These are phyloP conservation scores for Sipha flava DNA, from an alignment of 1,140 invertebrate species.

Conservation along the genomic window DNA sequence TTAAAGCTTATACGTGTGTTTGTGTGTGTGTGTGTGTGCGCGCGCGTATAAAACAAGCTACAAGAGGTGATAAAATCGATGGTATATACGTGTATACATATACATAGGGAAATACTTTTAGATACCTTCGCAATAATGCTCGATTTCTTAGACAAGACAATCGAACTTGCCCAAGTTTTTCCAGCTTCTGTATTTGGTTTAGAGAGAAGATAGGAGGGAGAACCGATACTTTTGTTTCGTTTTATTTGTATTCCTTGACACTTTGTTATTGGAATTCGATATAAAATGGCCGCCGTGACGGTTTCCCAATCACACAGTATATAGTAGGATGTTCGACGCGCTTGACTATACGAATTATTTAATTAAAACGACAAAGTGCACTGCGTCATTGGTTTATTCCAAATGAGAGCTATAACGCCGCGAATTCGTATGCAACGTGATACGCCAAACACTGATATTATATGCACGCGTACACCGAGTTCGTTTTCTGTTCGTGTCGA, in stretches of 20 bases:
- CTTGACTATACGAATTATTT: neutral
- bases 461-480: too few relatives aligned
- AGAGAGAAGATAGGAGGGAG: too few relatives aligned
- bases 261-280: neutral
- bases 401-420: too few relatives aligned
- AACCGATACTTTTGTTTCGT: neutral
- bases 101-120: neutral
- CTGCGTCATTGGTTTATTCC: too few relatives aligned
- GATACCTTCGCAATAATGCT: neutral
- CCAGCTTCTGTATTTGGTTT: neutral
- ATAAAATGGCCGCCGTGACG: neutral
- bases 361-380: neutral
- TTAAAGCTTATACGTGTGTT: neutral
- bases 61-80: neutral
- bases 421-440: too few relatives aligned
- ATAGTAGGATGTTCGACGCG: too few relatives aligned
- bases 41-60: neutral
- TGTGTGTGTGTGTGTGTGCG: neutral
- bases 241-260: neutral
- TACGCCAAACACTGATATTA: too few relatives aligned
- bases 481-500: too few relatives aligned
- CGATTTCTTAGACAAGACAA: conserved; percentile 16
- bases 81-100: too few relatives aligned
- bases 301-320: too few relatives aligned
- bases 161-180: neutral